Conservation (phyloP, 2,113 vertebrate genomes). For the Chunga burmeisteri region DNA sequence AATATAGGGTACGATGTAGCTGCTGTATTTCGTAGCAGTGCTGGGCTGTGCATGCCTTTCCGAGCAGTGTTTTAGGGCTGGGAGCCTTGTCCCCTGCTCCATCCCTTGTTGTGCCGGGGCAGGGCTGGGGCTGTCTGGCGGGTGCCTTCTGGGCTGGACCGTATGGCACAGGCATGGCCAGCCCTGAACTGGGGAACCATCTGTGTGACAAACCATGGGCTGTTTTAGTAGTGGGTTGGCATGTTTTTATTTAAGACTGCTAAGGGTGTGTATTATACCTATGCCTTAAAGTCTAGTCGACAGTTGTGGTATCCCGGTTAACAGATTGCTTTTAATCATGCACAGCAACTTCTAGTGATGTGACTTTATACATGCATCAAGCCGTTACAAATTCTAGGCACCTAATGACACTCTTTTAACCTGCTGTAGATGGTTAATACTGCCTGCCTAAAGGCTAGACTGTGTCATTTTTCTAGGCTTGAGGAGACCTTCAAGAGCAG, state of each 20-base stretch:
- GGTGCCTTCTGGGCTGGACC: too few species aligned
- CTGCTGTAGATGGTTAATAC: not conserved
- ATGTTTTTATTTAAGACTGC: not conserved
- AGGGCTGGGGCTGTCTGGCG: fast-evolving
- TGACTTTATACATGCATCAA: not conserved
- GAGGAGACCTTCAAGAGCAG: not conserved
- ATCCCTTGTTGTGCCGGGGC: not conserved
- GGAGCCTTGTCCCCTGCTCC: too few species aligned
- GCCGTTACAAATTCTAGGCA: not conserved
- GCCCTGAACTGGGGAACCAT: not conserved
- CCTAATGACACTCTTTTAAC: not conserved
- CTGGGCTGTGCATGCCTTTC: not conserved
- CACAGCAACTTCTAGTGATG: not conserved
- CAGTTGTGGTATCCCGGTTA: not conserved
- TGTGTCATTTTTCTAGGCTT: not conserved
- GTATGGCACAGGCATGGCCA: fast-evolving
- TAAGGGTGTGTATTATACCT: not conserved
- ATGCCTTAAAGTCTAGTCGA: not conserved
- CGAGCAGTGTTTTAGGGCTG: not conserved
- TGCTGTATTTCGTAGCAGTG: not conserved
- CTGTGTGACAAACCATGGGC: not conserved
- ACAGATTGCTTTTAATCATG: not conserved
- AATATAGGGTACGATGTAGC: not conserved
- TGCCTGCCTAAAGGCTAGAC: not conserved
- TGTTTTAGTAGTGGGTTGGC: not conserved